Base-by-base conservation (phyloP, 2,888 invertebrate species). In the Thera britannica region DNA sequence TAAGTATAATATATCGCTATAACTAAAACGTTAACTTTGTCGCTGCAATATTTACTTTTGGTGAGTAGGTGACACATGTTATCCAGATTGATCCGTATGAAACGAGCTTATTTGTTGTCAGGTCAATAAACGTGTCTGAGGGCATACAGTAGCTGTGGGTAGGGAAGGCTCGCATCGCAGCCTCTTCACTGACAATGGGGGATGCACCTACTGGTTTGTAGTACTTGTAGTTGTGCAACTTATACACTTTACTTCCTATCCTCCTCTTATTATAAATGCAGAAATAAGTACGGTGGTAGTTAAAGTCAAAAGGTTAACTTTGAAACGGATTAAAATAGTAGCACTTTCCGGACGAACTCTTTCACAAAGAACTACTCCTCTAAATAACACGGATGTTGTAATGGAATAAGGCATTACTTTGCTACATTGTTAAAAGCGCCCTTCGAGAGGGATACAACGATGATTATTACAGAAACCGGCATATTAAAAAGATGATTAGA, bases 401-500 rank as follows among this genome's bases (percentile, higher is more conserved):
- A 51, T 8, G 3, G 34, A 52, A 52, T 52, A 52, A 52, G 36
- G 52, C 44, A 64, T 54, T 54, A 58, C 9, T 38, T 54, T 54
- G 54, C 9, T 38, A 54, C 52, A 52, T 35, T 34, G 36, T 46
- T 35, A n/a, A 55, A 38, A 65, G 41, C 48, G 58, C 44, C 12
- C 46, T 8, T 2, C 41, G 6, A 41, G 9, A 55, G 49, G 36
- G 52, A 57, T 68, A 61, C 34, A 35, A 38, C 35, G 23, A 68
- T 38, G 49, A 48, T 58, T 59, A 55, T 67, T 58, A 62, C 12
- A 58, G 51, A 63, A 68, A 34, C 23, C 48, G 58, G 48, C 58
- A 70, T 65, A 68, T 65, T 65, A 71, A 62, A 65, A 60, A 65
- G 46, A 56, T 62, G 65, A 72, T 69, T 69, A 71, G 52, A 69